Base-by-base conservation (phyloP, 2,797 vertebrate genomes). In the Spondyliosoma cantharus region DNA sequence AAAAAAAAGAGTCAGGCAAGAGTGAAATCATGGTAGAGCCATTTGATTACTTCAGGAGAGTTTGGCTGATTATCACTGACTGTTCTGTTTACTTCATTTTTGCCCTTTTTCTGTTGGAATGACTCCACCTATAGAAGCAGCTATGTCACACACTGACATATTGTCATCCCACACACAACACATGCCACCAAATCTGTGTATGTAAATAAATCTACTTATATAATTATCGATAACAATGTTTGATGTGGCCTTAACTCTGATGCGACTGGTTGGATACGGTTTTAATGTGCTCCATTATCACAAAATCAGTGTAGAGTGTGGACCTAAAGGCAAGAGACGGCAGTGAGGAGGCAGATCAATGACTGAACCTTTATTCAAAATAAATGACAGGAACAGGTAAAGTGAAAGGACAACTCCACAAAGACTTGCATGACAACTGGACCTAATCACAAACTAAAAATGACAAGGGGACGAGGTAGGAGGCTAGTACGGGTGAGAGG, bases 211-310 rank as follows among this genome's bases (percentile, higher is more conserved):
- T 50, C 25, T 29, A 7, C 32, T 53, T n/a, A 27, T 57, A 24
- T 45, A 37, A 69, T 76, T 65, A 73, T 20, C 14, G 16, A 63
- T 66, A 62, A 74, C 50, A 53, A 13, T 57, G 45, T 73, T 78
- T 20, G 45, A 24, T 29, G 56, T 53, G n/a, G 56, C 22, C n/a
- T 71, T 50, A 20, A 49, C 17, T 54, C 14, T 19, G 3, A 59
- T 15, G 29, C 24, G 14, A 45, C 5, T 0, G 8, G 37, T 29
- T 1, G 9, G 48, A 27, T 63, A 50, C 54, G 24, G n/a, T 14
- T 29, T 65, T 64, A 24, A 37, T 62, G 7, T 46, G 22, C 17
- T 25, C 37, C 8, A 7, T 37, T 37, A 7, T 37, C 32, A 37
- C 37, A 37, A 37, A 37, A 37, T 37, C 7, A 11, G 37, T 3